Evolutionary conservation across 2,113 vertebrate genomes (phyloP), one percentile per base, ranked within the genome.

Genomic region (Apodemus sylvaticus): DNA sequence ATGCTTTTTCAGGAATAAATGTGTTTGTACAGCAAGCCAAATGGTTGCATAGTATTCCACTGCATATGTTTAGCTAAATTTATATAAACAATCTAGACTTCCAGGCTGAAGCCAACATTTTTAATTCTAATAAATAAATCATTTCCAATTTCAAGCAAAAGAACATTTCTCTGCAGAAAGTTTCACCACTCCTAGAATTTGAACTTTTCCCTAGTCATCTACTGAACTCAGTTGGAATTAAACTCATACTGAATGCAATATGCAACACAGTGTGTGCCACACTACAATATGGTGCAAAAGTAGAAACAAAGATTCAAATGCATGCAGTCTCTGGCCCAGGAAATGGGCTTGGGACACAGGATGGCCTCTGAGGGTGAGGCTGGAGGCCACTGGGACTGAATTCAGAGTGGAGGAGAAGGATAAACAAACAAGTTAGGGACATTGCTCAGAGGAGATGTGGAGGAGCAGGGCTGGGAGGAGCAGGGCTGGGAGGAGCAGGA

Each of bases 311-410:
- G 48, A 74, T 70, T 14, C 74, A 13, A 22, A 6, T 68, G 22
- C 17, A 34, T 0, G 24, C 6, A 11, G 17, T 68, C 14, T 12
- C 3, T 22, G 39, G 26, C 90, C 94, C 73, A 8, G 42, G 26
- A 13, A 51, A 8, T 4, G 11, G 45, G 24, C 36, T 12, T 8
- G 7, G 88, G 36, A 22, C 17, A 9, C 0, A 0, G 0, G 0
- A 0, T n/a, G 14, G 71, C 20, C 31, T 94, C 64, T 45, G 5
- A 68, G 45, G 34, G 62, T 19, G 20, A 90, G 31, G 31, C 74
- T 68, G 12, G 51, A 66, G 19, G 77, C 76, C n/a, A 6, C 86
- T 48, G 20, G n/a, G n/a, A 42, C 22, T 81, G 26, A 6, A 22
- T 55, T 45, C 45, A 26, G 42, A 34, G 51, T 14, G 6, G 1